phyloP scores from a whole-genome alignment of 2,797 vertebrate species.

The Crenuchus spilurus region DNA sequence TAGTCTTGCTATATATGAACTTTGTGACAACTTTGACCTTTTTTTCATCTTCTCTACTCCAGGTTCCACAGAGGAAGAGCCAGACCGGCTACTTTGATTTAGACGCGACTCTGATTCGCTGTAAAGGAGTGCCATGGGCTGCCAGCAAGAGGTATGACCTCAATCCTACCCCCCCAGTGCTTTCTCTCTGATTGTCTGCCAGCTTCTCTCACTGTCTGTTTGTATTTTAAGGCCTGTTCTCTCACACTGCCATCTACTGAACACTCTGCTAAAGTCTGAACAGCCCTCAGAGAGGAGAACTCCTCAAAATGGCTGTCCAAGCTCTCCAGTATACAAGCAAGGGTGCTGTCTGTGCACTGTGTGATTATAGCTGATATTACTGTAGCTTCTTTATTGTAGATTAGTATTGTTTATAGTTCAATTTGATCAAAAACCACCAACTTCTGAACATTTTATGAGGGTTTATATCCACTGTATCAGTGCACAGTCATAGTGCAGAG shows the following conservation, averaged over 20 bases:
- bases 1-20: neutral
- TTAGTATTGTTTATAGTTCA: too few species aligned
- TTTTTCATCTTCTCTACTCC: constrained; percentile 1
- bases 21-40: neutral
- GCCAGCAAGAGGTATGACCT: constrained; percentile 86
- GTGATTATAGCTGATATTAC: too few species aligned
- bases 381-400: too few species aligned
- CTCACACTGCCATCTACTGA: constrained; percentile 73
- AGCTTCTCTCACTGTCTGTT: constrained; percentile 38
- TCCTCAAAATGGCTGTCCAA: constrained; percentile 73
- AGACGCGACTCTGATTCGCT: constrained; percentile 87
- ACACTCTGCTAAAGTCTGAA: constrained; percentile 38
- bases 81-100: constrained; percentile 98
- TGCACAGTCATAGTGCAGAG: too few species aligned
- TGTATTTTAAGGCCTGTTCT: constrained; percentile 41
- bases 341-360: too few species aligned
- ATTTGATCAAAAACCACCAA: too few species aligned
- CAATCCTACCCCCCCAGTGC: neutral
- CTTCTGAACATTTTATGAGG: too few species aligned
- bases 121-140: constrained; percentile 86
- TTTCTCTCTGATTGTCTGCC: neutral
- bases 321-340: neutral
- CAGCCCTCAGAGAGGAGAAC: constrained; percentile 54
- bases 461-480: too few species aligned
- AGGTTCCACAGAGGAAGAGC: constrained; percentile 97